phyloP scores from a whole-genome alignment of 2,113 vertebrate genomes.

The Chlorodrepanis virens region DNA sequence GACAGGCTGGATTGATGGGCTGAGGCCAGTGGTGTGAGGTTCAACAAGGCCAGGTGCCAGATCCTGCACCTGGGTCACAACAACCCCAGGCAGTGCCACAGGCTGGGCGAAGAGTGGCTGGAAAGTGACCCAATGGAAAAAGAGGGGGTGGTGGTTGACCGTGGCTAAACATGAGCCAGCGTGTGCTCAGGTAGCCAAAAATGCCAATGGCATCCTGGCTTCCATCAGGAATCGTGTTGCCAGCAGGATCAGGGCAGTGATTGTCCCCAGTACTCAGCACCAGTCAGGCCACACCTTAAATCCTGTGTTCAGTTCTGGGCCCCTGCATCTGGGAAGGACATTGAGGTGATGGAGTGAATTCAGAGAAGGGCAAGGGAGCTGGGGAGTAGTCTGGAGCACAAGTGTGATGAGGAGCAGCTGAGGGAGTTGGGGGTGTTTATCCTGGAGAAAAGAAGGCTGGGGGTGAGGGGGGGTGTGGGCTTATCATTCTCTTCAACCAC shows the following conservation, averaged over 20 bases:
- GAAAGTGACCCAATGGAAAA: accelerated
- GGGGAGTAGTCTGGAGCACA: not conserved
- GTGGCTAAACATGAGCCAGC: not conserved
- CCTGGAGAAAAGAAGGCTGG: not conserved
- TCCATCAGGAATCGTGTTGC: not conserved
- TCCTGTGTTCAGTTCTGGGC: not conserved
- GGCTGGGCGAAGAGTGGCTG: not conserved
- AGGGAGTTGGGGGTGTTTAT: not conserved
- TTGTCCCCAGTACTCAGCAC: not conserved
- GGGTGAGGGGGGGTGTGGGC: too few species aligned
- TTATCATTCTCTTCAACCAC: not conserved
- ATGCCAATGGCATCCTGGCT: not conserved
- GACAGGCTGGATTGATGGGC: not conserved
- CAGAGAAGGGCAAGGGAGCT: not conserved
- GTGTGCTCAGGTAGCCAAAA: not conserved
- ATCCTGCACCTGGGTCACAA: not conserved
- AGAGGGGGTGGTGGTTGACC: not conserved
- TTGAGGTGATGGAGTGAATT: accelerated
- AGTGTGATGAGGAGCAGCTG: too few species aligned
- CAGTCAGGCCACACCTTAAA: accelerated
- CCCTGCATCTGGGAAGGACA: not conserved
- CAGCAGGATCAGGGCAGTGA: not conserved
- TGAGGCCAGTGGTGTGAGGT: not conserved
- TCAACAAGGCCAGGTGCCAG: accelerated
- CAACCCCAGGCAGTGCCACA: not conserved